Conservation (phyloP, 2,797 vertebrate genomes). For the Adelosebastes latens region DNA sequence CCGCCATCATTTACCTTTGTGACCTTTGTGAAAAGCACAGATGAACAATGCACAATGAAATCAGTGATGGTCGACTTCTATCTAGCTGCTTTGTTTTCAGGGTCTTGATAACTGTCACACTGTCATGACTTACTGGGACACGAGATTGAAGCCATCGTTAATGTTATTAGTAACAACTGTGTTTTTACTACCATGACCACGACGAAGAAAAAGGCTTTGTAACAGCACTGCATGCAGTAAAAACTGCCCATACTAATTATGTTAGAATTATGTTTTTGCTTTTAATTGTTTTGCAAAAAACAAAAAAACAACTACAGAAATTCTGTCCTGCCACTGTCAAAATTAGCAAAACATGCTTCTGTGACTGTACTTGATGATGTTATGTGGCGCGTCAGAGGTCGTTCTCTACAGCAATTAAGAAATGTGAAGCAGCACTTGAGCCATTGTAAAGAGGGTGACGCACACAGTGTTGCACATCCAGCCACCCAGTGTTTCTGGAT, state of each 20-base stretch:
- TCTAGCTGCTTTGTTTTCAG: neutral
- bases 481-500: neutral
- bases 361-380: neutral
- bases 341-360: neutral
- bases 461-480: neutral
- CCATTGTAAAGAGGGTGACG: conserved; percentile 1
- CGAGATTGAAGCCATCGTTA: neutral
- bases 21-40: neutral
- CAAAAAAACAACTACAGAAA: neutral
- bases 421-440: conserved; percentile 17
- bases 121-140: neutral
- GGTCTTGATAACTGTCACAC: neutral
- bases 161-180: neutral
- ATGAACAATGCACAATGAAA: neutral
- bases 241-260: neutral
- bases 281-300: neutral
- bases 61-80: neutral
- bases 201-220: neutral
- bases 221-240: neutral
- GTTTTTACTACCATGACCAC: neutral
- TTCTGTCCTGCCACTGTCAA: neutral
- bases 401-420: neutral
- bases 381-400: neutral
- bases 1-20: neutral
- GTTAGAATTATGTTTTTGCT: neutral